phyloP scores from a whole-genome alignment of 2,888 invertebrate genomes.

The Caenorhabditis sp. region DNA sequence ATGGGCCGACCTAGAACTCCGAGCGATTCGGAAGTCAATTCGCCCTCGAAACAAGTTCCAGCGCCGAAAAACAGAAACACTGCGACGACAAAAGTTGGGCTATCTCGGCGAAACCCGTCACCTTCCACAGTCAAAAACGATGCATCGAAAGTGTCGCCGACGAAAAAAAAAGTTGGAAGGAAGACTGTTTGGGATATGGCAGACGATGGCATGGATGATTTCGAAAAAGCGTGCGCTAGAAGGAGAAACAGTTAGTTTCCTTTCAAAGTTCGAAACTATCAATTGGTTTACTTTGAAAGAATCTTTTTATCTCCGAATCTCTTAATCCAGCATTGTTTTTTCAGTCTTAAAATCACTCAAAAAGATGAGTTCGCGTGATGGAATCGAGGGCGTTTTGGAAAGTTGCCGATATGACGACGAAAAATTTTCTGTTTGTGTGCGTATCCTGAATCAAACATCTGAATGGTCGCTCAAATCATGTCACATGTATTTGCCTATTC shows the following conservation, averaged over 20 bases:
- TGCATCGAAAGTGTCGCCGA: neutral
- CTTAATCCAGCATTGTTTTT: too few relatives aligned
- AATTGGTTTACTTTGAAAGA: too few relatives aligned
- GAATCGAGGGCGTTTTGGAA: neutral
- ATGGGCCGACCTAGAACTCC: conserved; percentile 33
- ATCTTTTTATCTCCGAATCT: neutral
- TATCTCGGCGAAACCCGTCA: neutral
- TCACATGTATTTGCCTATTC: conserved; percentile 19
- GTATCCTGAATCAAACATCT: conserved; percentile 11
- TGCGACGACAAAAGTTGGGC: neutral
- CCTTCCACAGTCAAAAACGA: neutral
- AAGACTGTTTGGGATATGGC: neutral
- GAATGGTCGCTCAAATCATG: conserved; percentile 33
- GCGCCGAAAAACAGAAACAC: neutral
- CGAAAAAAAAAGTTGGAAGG: neutral
- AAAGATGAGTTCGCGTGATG: neutral
- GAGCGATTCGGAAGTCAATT: conserved; percentile 6
- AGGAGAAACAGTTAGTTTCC: neutral
- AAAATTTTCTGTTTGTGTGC: neutral
- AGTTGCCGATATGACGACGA: neutral
- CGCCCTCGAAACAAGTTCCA: neutral
- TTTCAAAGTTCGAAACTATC: too few relatives aligned
- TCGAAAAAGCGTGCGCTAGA: neutral
- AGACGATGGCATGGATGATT: neutral
- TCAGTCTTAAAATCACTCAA: neutral